phyloP scores from a whole-genome alignment of 2,888 invertebrate species.

The Axea sp. region DNA sequence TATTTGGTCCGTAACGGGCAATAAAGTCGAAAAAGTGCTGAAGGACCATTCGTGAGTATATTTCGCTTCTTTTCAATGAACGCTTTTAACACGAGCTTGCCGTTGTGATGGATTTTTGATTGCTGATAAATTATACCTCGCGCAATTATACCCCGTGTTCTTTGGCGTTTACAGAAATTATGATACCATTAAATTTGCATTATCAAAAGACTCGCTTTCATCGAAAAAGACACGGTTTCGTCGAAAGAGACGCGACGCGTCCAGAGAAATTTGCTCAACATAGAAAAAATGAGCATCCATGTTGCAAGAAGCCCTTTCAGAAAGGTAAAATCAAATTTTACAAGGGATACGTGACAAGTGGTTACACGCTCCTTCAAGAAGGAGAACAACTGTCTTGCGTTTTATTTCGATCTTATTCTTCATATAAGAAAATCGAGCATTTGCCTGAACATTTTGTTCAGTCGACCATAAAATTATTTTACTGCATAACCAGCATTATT shows the following conservation, averaged over 20 bases:
- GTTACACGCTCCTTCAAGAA: slow-evolving; percentile 6
- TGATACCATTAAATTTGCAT: slow-evolving; percentile 5
- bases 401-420: slow-evolving; percentile 15
- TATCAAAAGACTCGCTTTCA: too few relatives aligned
- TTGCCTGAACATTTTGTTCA: slow-evolving; percentile 17
- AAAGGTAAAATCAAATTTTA: slow-evolving; percentile 34
- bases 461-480: slow-evolving; percentile 22
- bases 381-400: slow-evolving; percentile 5
- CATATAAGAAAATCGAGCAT: slow-evolving; percentile 12
- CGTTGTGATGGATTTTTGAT: not conserved
- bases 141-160: too few relatives aligned
- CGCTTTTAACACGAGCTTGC: slow-evolving; percentile 11
- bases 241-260: too few relatives aligned
- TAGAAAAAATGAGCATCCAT: slow-evolving; percentile 2
- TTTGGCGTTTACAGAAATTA: slow-evolving; percentile 6
- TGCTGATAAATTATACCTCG: slow-evolving; percentile 4
- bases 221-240: too few relatives aligned
- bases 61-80: slow-evolving; percentile 18
- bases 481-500: not conserved
- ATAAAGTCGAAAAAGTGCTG: slow-evolving; percentile 87
- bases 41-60: slow-evolving; percentile 90
- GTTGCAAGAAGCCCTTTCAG: not conserved
- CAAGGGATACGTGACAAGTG: slow-evolving; percentile 30
- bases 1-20: slow-evolving; percentile 92
- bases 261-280: not conserved